Evolutionary conservation across 2,113 vertebrate species (phyloP), one percentile per base, ranked within the genome.

Genomic region (Phylloscopus whistleri): DNA sequence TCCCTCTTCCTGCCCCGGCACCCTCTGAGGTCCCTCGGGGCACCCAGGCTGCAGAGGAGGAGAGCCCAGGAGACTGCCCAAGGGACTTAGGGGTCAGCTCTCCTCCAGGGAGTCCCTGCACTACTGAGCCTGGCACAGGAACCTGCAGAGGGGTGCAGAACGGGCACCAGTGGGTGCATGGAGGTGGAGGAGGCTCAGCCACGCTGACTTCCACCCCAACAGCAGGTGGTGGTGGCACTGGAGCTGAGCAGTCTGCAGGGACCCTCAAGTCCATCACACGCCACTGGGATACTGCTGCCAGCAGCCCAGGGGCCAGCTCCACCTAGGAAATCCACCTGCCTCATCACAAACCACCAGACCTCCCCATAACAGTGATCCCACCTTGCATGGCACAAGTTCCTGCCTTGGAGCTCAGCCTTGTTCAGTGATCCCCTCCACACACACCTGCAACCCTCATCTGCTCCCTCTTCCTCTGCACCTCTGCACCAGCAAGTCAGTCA

Each of bases 311-410:
- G 26, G 68, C 11, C n/a, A 72, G 28, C 44, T 23, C 35, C 14
- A 3, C 26, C 48, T 35, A 41, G 22, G 6, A 52, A 74, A 83
- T 69, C 21, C 43, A 75, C 67, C 52, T 43, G 52, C 33, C 48
- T 39, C 37, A 64, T 37, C 35, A 44, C 52, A 89, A 49, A 39
- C 37, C 21, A 62, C 43, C 43, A 70, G 68, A 83, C 33, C 39
- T 27, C 17, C 22, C 33, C 33, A 8, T 39, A 60, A 3, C 53
- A 69, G 49, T 33, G 41, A 35, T 60, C 44, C 27, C 30, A 43
- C 9, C 55, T 31, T 37, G n/a, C 21, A 15, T 0, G 2, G 79
- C 19, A 16, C 0, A 0, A 75, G 8, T 26, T 53, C 51, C 18
- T 21, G 74, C 74, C 44, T 8, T 2, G 1, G 43, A 81, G 37